phyloP scores from a whole-genome alignment of 2,113 vertebrate species.

The Saguinus imperator region DNA sequence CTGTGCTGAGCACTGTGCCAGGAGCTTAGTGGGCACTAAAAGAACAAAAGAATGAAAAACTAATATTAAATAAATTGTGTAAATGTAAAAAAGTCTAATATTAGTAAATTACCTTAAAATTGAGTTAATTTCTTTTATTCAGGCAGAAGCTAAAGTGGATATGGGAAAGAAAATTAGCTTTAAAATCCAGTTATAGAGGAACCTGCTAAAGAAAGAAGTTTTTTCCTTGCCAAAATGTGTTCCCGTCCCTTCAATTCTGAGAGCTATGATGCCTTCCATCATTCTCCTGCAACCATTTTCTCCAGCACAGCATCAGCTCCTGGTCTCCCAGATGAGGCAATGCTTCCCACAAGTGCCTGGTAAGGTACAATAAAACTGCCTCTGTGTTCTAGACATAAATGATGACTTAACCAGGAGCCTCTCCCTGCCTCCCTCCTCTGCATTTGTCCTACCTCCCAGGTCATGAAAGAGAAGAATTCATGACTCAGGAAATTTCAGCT shows the following conservation, averaged over 20 bases:
- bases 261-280: constrained; percentile 39
- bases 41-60: neutral
- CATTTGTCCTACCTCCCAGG: constrained; percentile 44
- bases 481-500: constrained; percentile 53
- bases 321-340: constrained; percentile 42
- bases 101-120: constrained; percentile 45
- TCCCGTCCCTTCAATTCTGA: constrained; percentile 12
- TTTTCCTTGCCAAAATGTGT: constrained; percentile 42
- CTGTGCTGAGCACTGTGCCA: neutral
- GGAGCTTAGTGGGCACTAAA: neutral
- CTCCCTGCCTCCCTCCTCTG: neutral
- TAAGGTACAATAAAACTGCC: constrained; percentile 57
- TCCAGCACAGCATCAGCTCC: constrained; percentile 35
- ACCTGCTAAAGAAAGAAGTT: constrained; percentile 49
- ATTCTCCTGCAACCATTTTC: constrained; percentile 33
- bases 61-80: neutral
- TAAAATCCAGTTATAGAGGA: constrained; percentile 27
- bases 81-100: neutral
- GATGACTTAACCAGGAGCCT: constrained; percentile 47
- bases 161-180: constrained; percentile 47
- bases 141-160: constrained; percentile 22
- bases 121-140: constrained; percentile 16
- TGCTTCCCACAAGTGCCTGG: constrained; percentile 34
- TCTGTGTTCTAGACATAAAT: constrained; percentile 53
- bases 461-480: constrained; percentile 44